Evolutionary conservation across 2,888 invertebrate genomes (phyloP).

Genomic region (Scaptomyza flava): DNA sequence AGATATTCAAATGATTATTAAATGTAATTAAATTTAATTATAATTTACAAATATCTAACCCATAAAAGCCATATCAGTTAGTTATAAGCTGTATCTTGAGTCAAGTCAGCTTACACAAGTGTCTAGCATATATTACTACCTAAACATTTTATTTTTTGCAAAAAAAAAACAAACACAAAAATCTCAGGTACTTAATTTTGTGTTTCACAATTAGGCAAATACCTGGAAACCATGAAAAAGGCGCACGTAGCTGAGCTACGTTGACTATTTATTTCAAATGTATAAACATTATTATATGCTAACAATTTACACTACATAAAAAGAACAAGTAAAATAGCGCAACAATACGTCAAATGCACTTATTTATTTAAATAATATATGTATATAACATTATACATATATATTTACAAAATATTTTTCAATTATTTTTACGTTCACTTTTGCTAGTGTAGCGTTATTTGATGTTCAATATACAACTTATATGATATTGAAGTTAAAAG

Average conservation of each 20-base stretch:
- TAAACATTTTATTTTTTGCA: constrained; percentile 19
- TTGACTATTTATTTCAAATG: constrained; percentile 5
- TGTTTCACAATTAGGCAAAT: constrained; percentile 65
- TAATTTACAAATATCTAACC: constrained; percentile 31
- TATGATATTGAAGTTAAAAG: constrained; percentile 22
- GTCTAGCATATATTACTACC: constrained; percentile 30
- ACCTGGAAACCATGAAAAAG: constrained; percentile 25
- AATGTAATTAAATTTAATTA: background rate
- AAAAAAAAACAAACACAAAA: constrained; percentile 2
- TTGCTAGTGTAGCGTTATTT: constrained; percentile 56
- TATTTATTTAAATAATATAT: constrained; percentile 61
- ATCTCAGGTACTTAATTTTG: constrained; percentile 84
- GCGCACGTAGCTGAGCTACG: constrained; percentile 60
- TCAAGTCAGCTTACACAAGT: constrained; percentile 48
- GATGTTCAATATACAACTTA: constrained; percentile 40
- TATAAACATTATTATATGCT: constrained; percentile 7
- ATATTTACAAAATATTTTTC: constrained; percentile 39
- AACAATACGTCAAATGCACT: constrained; percentile 79
- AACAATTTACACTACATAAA: constrained; percentile 18
- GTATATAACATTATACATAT: constrained; percentile 47
- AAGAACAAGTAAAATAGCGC: constrained; percentile 60
- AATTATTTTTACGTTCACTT: constrained; percentile 41
- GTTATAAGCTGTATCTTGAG: constrained; percentile 51
- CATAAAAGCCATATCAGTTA: constrained; percentile 73
- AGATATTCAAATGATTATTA: constrained; percentile 19